A percentile compares a stretch with the other conserved stretches of the same genome.
Evolutionary conservation across 2,113 vertebrate genomes (phyloP).

Genomic region (Anseranas semipalmata): DNA sequence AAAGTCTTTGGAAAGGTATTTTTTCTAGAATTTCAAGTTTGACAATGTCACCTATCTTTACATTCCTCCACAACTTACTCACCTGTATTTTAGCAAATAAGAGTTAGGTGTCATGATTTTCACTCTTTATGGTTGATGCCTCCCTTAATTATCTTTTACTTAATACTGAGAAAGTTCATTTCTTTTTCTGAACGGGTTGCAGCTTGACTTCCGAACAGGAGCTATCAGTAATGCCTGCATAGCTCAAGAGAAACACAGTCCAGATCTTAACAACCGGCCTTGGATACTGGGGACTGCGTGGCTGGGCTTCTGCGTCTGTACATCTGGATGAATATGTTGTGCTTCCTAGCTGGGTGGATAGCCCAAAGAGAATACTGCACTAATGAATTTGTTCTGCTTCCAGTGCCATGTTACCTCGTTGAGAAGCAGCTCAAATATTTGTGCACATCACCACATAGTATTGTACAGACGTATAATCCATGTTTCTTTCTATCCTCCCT

Average conservation of each 20-base stretch:
- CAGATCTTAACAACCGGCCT: neutral
- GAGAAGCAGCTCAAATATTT: neutral
- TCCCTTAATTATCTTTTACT: neutral
- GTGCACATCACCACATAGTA: neutral
- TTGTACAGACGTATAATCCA: neutral
- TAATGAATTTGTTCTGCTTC: conserved; percentile 28
- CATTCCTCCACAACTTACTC: neutral
- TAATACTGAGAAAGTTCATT: neutral
- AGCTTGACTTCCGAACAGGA: neutral
- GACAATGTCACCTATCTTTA: neutral
- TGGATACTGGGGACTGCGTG: neutral
- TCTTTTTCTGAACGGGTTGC: neutral
- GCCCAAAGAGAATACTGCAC: neutral
- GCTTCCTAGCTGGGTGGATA: neutral
- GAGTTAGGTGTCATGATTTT: neutral
- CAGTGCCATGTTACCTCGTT: neutral
- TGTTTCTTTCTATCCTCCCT: neutral
- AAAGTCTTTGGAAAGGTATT: neutral
- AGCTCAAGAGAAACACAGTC: neutral
- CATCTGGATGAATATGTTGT: neutral
- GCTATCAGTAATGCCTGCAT: neutral
- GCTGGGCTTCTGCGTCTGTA: neutral
- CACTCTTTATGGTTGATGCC: neutral
- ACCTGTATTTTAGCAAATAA: neutral
- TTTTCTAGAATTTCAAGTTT: neutral